These are phyloP conservation scores for Thymallus thymallus DNA, from an alignment of 2,113 vertebrate genomes.

Conservation along the genomic window DNA sequence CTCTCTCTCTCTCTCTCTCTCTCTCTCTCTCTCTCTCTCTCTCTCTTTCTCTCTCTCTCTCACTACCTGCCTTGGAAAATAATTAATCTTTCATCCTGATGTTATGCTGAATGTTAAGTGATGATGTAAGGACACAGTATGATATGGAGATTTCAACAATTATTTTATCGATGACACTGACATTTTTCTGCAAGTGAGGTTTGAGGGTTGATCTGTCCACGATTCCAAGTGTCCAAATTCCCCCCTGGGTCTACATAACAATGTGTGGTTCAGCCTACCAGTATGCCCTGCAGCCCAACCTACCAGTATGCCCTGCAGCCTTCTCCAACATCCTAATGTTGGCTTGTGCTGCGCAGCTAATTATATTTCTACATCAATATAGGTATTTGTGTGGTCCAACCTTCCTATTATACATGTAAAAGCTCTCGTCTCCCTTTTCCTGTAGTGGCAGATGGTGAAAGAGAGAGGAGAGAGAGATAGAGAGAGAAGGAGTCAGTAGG, in stretches of 20 bases:
- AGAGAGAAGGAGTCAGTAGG: slow-evolving; percentile 12
- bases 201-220: too few relatives aligned
- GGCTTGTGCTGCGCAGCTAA: not conserved
- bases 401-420: not conserved
- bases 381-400: not conserved
- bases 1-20: too few relatives aligned
- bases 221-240: not conserved
- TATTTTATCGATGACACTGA: too few relatives aligned
- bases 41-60: too few relatives aligned
- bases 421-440: not conserved
- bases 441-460: slow-evolving; percentile 7
- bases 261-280: not conserved
- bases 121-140: too few relatives aligned
- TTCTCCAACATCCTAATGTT: not conserved
- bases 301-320: not conserved
- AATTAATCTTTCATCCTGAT: too few relatives aligned
- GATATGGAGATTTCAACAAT: too few relatives aligned
- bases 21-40: too few relatives aligned
- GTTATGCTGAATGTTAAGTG: too few relatives aligned
- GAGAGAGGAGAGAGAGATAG: not conserved
- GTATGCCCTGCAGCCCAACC: not conserved
- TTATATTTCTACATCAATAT: not conserved
- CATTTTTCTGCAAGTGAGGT: too few relatives aligned
- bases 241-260: not conserved
- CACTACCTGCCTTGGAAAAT: too few relatives aligned